Percentiles rank a stretch among this genome's conserved stretches.
Conservation (phyloP, 2,113 vertebrate genomes). For the Megalops atlanticus region DNA sequence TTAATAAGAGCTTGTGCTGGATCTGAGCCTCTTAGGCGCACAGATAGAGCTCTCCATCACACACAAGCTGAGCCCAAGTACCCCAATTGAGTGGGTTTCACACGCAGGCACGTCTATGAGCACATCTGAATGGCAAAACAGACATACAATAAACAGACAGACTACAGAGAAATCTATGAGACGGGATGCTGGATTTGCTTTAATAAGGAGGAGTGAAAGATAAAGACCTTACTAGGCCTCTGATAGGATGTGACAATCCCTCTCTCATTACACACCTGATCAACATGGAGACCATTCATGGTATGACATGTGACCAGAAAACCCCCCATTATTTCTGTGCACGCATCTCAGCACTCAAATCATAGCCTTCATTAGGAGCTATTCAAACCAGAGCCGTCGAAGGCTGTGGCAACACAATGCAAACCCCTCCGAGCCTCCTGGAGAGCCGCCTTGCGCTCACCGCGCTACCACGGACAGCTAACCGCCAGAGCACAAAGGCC, state of each 20-base stretch:
- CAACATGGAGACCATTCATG: slow-evolving; percentile 37
- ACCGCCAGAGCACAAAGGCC: not conserved
- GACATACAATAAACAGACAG: too few relatives aligned
- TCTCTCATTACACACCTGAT: slow-evolving; percentile 34
- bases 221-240: slow-evolving; percentile 11
- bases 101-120: too few relatives aligned
- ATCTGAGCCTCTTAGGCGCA: too few relatives aligned
- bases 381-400: not conserved
- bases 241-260: slow-evolving; percentile 40
- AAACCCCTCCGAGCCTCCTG: not conserved
- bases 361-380: not conserved
- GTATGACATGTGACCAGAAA: not conserved
- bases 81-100: too few relatives aligned
- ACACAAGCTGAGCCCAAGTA: too few relatives aligned
- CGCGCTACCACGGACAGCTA: not conserved
- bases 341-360: not conserved
- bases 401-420: not conserved
- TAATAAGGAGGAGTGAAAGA: not conserved
- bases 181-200: too few relatives aligned
- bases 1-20: too few relatives aligned
- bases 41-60: too few relatives aligned
- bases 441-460: not conserved
- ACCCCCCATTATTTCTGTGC: not conserved
- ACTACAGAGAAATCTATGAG: too few relatives aligned
- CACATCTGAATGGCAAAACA: too few relatives aligned